Evolutionary conservation across 2,797 vertebrate species (phyloP).

Genomic region (Buphagus erythrorhynchus): DNA sequence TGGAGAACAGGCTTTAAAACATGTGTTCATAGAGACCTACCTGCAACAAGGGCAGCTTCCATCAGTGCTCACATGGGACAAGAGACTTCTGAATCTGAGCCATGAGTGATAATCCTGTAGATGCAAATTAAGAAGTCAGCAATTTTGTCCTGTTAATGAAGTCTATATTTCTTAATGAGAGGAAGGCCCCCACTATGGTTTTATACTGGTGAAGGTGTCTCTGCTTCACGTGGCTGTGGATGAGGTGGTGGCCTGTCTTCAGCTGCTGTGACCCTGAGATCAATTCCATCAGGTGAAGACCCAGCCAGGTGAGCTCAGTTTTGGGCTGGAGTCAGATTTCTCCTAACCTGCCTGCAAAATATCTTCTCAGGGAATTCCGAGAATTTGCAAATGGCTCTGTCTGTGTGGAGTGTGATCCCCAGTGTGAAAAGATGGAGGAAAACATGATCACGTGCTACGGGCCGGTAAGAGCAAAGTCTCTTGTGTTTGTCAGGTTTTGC

Average conservation of each 20-base stretch:
- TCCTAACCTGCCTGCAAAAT: slow-evolving; percentile 20
- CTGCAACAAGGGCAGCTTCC: not conserved
- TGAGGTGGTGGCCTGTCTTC: not conserved
- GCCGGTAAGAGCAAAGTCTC: slow-evolving; percentile 80
- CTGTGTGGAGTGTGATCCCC: slow-evolving; percentile 92
- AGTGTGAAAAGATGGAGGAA: slow-evolving; percentile 92
- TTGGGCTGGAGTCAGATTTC: not conserved
- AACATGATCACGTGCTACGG: slow-evolving; percentile 88
- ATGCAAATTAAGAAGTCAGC: not conserved
- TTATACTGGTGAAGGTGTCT: not conserved
- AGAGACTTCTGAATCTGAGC: not conserved
- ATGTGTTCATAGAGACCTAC: not conserved
- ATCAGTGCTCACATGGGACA: not conserved
- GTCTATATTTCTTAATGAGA: not conserved
- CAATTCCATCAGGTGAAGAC: not conserved
- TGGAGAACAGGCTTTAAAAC: not conserved
- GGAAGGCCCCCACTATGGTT: not conserved
- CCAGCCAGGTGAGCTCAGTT: not conserved
- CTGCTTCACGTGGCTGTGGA: not conserved
- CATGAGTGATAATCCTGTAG: not conserved
- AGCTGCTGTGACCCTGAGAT: not conserved
- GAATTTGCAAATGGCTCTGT: slow-evolving; percentile 92
- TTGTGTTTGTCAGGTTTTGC: accelerated
- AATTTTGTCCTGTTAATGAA: not conserved
- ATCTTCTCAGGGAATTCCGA: slow-evolving; percentile 85